Base-by-base conservation (phyloP, 2,888 invertebrate genomes). In the Alitta virens region DNA sequence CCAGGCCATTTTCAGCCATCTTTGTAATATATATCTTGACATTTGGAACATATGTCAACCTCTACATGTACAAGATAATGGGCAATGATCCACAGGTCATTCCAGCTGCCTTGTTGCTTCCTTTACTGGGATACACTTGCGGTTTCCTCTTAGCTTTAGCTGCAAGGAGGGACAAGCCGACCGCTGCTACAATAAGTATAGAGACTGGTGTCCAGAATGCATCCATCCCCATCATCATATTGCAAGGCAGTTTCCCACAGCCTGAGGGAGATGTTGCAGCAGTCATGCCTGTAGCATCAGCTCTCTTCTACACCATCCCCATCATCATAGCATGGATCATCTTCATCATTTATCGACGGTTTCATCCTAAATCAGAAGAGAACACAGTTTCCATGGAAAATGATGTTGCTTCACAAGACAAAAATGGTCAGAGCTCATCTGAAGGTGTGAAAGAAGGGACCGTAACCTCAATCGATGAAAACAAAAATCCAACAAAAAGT, bases 71-170 rank as follows among this genome's bases (percentile, higher is more conserved):
- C 46, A 7, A 43, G 33, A 60, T 84, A 71, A 71, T 72, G 26
- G 71, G 83, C 63, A 74, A 84, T 64, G 79, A 79, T 14, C 73
- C 72, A 16, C 63, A 67, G 52, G 71, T 75, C 16, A 52, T 78
- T 9, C 76, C 83, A 3, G 83, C 84, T 21, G 72, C 84, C 14
- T 65, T 80, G 14, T 27, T 60, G 0, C 74, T 85, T 27, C 83
- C 84, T 0, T 82, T 80, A 64, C 75, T 79, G 40, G 85, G 84
- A 0, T 85, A 84, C 71, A 64, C 51, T 38, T 0, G 84, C 85
- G 21, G 83, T 84, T 9, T 83, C 84, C 50, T 72, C 81, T 3
- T 60, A 82, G 25, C 69, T 81, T 62, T 78, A 68, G 60, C 75
- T 75, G 7, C 74, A 74, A 75, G 56, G 68, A 70, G 16, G 74